Evolutionary conservation across 92 coral and sea anemone genomes (phyloP).

Genomic region (Scolanthus callimorphus): DNA sequence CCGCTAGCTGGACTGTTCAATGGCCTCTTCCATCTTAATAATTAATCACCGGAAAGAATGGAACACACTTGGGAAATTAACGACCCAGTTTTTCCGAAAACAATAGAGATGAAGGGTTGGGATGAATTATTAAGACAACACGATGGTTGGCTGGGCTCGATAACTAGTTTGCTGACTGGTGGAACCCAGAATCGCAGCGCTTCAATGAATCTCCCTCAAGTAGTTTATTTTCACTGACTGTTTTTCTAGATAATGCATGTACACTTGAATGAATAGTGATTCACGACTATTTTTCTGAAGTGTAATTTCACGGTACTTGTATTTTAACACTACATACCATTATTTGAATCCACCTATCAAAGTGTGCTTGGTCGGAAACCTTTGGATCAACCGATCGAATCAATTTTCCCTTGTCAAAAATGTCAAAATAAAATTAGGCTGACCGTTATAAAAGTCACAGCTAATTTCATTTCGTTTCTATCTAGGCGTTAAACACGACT

Average conservation of each 20-base stretch:
- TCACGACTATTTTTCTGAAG: no score
- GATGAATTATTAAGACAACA: conserved; percentile 77
- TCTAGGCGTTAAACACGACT: no score
- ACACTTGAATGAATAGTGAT: no score
- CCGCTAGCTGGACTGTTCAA: conserved; percentile 66
- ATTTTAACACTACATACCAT: no score
- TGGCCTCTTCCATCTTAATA: conserved; percentile 63
- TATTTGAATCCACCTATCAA: no score
- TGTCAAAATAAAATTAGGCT: no score
- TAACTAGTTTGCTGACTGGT: conserved; percentile 60
- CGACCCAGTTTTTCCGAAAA: conserved; percentile 73
- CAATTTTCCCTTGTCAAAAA: neutral
- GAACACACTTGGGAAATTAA: conserved; percentile 85
- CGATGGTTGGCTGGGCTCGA: conserved; percentile 53
- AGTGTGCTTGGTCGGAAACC: no score
- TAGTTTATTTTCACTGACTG: conserved; percentile 55
- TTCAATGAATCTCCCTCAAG: conserved; percentile 55
- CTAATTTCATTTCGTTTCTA: no score
- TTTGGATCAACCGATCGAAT: no score
- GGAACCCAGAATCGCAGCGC: conserved; percentile 58
- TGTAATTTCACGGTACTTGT: no score
- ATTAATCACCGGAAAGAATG: conserved; percentile 70
- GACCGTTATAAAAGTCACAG: no score
- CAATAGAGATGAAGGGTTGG: conserved; percentile 73
- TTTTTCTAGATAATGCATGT: no score